Evolutionary conservation across 2,113 vertebrate genomes (phyloP).

Genomic region (Planiliza haematocheilus): DNA sequence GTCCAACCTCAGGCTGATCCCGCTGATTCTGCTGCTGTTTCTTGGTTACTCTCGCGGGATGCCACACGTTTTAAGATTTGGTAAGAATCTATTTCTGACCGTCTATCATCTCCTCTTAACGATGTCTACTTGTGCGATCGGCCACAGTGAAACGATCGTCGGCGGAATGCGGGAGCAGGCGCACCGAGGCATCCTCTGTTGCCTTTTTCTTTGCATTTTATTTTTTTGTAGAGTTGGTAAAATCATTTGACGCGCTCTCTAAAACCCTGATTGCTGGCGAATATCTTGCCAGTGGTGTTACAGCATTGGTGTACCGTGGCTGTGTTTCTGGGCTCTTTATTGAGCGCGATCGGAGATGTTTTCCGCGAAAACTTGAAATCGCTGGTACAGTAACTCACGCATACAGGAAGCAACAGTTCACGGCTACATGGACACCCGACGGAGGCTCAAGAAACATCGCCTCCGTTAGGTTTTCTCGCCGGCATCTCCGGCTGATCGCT

Average conservation of each 20-base stretch:
- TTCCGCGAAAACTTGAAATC: conserved; percentile 12
- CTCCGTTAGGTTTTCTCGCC: not conserved
- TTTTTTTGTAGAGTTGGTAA: conserved; percentile 14
- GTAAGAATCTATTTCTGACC: conserved; percentile 83
- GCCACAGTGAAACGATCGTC: conserved; percentile 23
- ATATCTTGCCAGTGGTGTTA: not conserved
- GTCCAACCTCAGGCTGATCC: conserved; percentile 89
- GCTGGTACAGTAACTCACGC: conserved; percentile 12
- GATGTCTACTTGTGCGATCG: not conserved
- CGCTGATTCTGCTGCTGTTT: conserved; percentile 90
- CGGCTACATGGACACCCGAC: not conserved
- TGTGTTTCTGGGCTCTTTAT: too few species aligned
- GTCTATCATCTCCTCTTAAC: not conserved
- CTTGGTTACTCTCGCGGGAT: conserved; percentile 96
- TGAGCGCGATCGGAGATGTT: not conserved
- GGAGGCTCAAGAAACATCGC: conserved; percentile 2
- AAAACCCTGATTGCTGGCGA: not conserved
- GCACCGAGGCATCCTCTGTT: not conserved
- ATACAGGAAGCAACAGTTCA: conserved; percentile 60
- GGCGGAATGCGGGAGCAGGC: conserved; percentile 1
- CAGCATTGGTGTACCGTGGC: too few species aligned
- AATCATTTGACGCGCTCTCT: conserved; percentile 4
- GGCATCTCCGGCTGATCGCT: conserved; percentile 19
- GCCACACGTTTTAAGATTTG: conserved; percentile 98
- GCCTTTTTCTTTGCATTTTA: too few species aligned